phyloP scores from a whole-genome alignment of 2,888 invertebrate genomes.

The Philonicus albiceps region DNA sequence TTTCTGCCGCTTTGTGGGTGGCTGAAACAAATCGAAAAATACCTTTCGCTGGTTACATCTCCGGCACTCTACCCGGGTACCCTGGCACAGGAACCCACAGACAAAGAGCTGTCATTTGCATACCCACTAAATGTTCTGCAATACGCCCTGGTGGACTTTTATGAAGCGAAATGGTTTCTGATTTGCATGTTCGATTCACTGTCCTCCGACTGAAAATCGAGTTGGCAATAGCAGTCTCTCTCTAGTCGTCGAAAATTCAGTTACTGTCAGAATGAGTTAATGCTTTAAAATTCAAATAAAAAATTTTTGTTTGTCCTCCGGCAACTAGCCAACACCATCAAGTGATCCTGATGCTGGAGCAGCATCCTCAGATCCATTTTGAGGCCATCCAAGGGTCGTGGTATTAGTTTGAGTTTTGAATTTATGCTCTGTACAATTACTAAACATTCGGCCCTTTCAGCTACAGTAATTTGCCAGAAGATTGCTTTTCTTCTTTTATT shows the following conservation, averaged over 20 bases:
- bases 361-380: neutral
- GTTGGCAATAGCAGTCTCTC: conserved; percentile 34
- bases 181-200: conserved; percentile 42
- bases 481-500: conserved; percentile 9
- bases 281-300: conserved; percentile 25
- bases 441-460: conserved; percentile 13
- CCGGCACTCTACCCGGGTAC: neutral
- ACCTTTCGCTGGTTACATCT: conserved; percentile 35
- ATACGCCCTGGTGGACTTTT: conserved; percentile 31
- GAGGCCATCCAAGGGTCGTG: neutral
- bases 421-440: conserved; percentile 18
- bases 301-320: conserved; percentile 12
- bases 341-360: neutral
- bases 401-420: conserved; percentile 32
- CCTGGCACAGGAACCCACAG: neutral
- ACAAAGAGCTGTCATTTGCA: conserved; percentile 41
- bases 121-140: conserved; percentile 39
- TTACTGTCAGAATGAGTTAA: conserved; percentile 41
- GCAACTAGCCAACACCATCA: neutral
- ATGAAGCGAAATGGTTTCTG: conserved; percentile 42
- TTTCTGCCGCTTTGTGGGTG: conserved; percentile 34
- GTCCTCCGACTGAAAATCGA: conserved; percentile 38
- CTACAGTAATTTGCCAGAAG: conserved; percentile 9
- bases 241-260: conserved; percentile 37
- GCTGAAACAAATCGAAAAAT: conserved; percentile 39